Conservation (phyloP, 2,888 invertebrate species). For the Sturmia bella region DNA sequence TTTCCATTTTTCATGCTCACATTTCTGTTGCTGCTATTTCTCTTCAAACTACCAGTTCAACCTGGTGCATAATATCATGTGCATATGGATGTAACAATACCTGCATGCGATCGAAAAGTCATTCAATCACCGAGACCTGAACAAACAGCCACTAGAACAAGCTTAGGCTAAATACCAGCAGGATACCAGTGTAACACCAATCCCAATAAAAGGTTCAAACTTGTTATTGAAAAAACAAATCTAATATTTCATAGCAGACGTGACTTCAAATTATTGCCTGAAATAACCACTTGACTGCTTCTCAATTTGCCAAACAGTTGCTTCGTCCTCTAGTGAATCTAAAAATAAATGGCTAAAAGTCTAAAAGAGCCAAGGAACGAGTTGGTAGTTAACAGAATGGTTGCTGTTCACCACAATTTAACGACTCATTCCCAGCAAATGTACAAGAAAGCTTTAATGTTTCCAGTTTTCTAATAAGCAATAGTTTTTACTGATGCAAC, state of each 20-base stretch:
- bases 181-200: slow-evolving; percentile 15
- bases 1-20: not conserved
- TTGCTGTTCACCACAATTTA: slow-evolving; percentile 24
- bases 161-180: slow-evolving; percentile 24
- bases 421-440: slow-evolving; percentile 27
- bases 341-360: not conserved
- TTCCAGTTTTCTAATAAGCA: slow-evolving; percentile 4
- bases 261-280: slow-evolving; percentile 71
- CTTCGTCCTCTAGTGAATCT: slow-evolving; percentile 15
- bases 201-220: not conserved
- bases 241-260: slow-evolving; percentile 66
- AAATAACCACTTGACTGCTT: slow-evolving; percentile 66
- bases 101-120: slow-evolving; percentile 53
- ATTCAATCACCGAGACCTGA: slow-evolving; percentile 52
- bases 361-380: not conserved
- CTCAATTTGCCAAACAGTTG: slow-evolving; percentile 67
- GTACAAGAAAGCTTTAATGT: not conserved
- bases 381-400: not conserved
- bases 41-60: not conserved
- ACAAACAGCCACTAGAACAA: slow-evolving; percentile 15
- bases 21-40: slow-evolving; percentile 3
- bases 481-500: not conserved
- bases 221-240: slow-evolving; percentile 37
- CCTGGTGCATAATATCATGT: not conserved
- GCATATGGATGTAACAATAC: not conserved